Evolutionary conservation across 2,113 vertebrate species (phyloP).

Genomic region (Cebus imitator): DNA sequence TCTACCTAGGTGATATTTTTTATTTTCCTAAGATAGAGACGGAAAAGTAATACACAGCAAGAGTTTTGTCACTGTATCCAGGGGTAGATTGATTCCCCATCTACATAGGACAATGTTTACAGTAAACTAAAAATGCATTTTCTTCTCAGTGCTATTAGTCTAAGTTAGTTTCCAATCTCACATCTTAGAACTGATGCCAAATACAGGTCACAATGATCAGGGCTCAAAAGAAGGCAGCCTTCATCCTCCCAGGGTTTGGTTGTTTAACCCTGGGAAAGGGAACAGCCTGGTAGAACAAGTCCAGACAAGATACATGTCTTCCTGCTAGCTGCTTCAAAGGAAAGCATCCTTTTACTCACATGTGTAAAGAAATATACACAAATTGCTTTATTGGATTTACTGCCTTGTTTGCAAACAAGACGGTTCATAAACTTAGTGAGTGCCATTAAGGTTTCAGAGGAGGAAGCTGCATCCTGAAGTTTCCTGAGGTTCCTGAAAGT

Average conservation of each 20-base stretch:
- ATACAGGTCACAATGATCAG: background rate
- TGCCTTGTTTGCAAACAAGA: slow-evolving; percentile 39
- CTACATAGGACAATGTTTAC: background rate
- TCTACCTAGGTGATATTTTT: background rate
- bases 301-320: background rate
- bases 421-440: background rate
- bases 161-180: background rate
- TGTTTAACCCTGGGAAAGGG: background rate
- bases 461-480: background rate
- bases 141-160: background rate
- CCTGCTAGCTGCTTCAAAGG: background rate
- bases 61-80: background rate
- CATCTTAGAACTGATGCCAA: background rate
- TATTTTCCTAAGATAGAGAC: background rate
- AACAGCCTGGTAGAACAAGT: background rate
- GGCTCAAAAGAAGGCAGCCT: background rate
- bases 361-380: fast-evolving
- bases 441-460: background rate
- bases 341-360: background rate
- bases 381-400: slow-evolving; percentile 4
- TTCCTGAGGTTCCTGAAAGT: background rate
- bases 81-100: background rate
- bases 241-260: background rate
- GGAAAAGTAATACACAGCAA: background rate
- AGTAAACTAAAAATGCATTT: background rate